Evolutionary conservation across 2,113 vertebrate genomes (phyloP).

Genomic region (Pandion haliaetus): DNA sequence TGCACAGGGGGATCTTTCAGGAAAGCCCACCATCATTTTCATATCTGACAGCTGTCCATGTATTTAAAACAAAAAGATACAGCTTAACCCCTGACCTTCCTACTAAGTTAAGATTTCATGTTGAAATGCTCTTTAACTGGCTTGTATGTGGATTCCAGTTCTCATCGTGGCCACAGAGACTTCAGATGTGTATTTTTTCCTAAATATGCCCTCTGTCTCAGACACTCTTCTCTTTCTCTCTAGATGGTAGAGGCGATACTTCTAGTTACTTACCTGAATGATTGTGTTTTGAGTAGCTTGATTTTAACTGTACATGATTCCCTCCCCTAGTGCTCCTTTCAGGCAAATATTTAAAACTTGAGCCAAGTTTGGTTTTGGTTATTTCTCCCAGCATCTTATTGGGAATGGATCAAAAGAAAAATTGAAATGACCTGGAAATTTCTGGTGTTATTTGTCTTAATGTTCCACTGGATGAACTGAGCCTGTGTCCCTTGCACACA

Average conservation of each 20-base stretch:
- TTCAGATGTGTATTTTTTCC: conserved; percentile 60
- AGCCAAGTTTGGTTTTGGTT: conserved; percentile 32
- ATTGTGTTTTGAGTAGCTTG: conserved; percentile 68
- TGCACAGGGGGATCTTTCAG: conserved; percentile 50
- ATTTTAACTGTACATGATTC: conserved; percentile 52
- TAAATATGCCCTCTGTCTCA: conserved; percentile 51
- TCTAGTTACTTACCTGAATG: conserved; percentile 62
- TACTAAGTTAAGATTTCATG: conserved; percentile 65
- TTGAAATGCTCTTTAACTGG: conserved; percentile 60
- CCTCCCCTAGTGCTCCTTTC: conserved; percentile 4
- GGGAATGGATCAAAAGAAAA: conserved; percentile 28
- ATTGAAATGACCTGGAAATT: not conserved
- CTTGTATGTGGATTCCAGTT: conserved; percentile 66
- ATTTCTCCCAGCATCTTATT: conserved; percentile 15
- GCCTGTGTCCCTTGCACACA: not conserved
- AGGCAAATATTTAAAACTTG: conserved; percentile 33
- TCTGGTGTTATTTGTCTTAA: conserved; percentile 24
- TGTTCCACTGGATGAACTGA: not conserved
- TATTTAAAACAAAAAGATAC: conserved; percentile 54
- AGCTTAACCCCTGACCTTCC: conserved; percentile 58
- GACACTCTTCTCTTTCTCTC: conserved; percentile 48
- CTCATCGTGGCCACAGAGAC: conserved; percentile 65
- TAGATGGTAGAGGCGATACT: conserved; percentile 63
- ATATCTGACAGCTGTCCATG: conserved; percentile 41
- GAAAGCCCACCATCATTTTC: conserved; percentile 39